A percentile compares a stretch with the other conserved stretches of the same genome.
These are phyloP conservation scores for Mesocricetus auratus DNA, from an alignment of 2,113 vertebrate genomes.

Conservation along the genomic window DNA sequence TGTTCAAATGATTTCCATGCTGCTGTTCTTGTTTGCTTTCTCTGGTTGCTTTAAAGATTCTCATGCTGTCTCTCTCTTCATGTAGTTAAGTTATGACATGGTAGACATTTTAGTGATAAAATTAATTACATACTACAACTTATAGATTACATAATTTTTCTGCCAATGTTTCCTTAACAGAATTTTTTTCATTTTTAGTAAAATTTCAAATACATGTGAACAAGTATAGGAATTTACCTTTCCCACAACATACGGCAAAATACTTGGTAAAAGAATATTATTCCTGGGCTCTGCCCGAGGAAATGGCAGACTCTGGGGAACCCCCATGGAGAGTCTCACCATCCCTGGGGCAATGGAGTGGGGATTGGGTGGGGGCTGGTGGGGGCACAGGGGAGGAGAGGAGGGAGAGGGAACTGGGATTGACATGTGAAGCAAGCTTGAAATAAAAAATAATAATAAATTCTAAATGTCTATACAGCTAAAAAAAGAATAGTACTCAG, in stretches of 20 bases:
- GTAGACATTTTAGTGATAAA: neutral
- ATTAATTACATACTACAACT: neutral
- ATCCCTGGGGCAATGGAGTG: no score
- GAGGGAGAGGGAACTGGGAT: no score
- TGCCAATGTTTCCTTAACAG: neutral
- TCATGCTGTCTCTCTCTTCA: neutral
- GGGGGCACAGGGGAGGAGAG: no score
- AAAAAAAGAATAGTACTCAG: no score
- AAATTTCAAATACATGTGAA: constrained; percentile 8
- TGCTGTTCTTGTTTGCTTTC: neutral
- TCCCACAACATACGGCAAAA: neutral
- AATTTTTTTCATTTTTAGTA: neutral
- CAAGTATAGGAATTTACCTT: neutral
- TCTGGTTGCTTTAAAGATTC: neutral
- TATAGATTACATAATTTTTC: neutral
- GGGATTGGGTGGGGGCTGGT: no score
- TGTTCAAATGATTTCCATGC: neutral
- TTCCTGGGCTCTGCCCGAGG: no score
- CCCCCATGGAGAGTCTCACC: no score
- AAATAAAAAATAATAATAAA: no score
- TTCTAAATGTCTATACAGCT: no score
- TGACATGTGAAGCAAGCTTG: no score
- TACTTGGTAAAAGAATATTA: neutral
- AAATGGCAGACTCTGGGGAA: no score
- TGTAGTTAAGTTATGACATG: neutral